Evolutionary conservation across 2,797 vertebrate genomes (phyloP).

Genomic region (Melanogrammus aeglefinus): DNA sequence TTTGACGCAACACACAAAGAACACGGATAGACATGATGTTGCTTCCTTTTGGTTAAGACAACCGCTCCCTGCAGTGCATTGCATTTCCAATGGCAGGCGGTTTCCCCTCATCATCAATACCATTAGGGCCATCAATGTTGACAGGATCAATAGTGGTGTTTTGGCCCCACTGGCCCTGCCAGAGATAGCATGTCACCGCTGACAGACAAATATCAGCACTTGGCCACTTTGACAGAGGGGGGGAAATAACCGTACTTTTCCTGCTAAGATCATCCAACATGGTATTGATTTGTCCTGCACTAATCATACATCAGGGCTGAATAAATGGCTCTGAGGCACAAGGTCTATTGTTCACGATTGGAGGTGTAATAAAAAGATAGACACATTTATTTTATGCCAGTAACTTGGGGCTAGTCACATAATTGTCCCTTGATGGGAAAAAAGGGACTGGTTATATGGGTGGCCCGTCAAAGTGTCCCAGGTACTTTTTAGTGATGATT

Average conservation of each 20-base stretch:
- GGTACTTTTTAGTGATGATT: slow-evolving; percentile 66
- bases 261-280: slow-evolving; percentile 91
- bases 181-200: slow-evolving; percentile 97
- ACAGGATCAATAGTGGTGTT: slow-evolving; percentile 98
- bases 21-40: slow-evolving; percentile 50
- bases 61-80: slow-evolving; percentile 49
- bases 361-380: slow-evolving; percentile 95
- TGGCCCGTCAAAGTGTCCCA: slow-evolving; percentile 61
- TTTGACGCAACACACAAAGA: slow-evolving; percentile 32
- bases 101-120: slow-evolving; percentile 82
- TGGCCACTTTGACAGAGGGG: slow-evolving; percentile 23
- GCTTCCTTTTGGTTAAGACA: slow-evolving; percentile 30
- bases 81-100: slow-evolving; percentile 63
- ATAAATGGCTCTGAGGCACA: slow-evolving; percentile 99
- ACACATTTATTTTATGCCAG: slow-evolving; percentile 87
- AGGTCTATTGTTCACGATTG: slow-evolving; percentile 93
- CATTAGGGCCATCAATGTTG: slow-evolving; percentile 97
- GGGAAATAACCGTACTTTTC: slow-evolving; percentile 84
- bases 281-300: slow-evolving; percentile 97
- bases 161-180: slow-evolving; percentile 91
- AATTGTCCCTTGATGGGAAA: slow-evolving; percentile 89
- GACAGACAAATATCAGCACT: slow-evolving; percentile 99
- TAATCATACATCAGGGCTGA: slow-evolving; percentile 99
- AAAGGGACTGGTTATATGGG: slow-evolving; percentile 66
- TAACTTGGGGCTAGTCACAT: slow-evolving; percentile 92